A percentile compares a stretch with the other conserved stretches of the same genome.
Conservation (phyloP, 2,888 invertebrate genomes). For the Celastrina argiolus region DNA sequence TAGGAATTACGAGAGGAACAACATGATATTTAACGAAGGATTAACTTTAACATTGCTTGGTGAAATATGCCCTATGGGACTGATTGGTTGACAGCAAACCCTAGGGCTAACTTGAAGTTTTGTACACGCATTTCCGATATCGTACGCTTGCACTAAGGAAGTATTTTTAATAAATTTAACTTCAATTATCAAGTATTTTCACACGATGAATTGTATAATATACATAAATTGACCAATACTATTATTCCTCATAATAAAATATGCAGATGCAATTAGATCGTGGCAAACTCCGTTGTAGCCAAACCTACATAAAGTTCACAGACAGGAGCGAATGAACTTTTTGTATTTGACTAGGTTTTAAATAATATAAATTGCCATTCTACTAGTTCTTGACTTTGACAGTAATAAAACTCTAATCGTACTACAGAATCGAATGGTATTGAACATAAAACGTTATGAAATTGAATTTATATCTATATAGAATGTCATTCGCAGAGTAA, state of each 20-base stretch:
- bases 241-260: not conserved
- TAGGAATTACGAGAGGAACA: too few species aligned
- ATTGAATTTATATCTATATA: slow-evolving; percentile 13
- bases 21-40: too few species aligned
- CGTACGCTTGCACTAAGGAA: too few species aligned
- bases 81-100: too few species aligned
- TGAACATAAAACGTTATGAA: not conserved
- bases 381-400: not conserved
- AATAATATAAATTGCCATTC: not conserved
- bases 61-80: too few species aligned
- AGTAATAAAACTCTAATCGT: not conserved
- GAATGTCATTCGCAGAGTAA: not conserved
- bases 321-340: not conserved
- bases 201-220: too few species aligned
- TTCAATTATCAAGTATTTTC: too few species aligned
- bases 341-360: not conserved
- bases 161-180: too few species aligned
- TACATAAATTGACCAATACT: too few species aligned
- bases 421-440: not conserved
- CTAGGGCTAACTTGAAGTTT: too few species aligned
- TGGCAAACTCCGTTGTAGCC: not conserved
- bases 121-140: too few species aligned
- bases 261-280: not conserved
- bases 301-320: not conserved
- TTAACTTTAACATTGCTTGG: too few species aligned